phyloP scores from a whole-genome alignment of 1,140 invertebrate species.

The Drosophila tani region DNA sequence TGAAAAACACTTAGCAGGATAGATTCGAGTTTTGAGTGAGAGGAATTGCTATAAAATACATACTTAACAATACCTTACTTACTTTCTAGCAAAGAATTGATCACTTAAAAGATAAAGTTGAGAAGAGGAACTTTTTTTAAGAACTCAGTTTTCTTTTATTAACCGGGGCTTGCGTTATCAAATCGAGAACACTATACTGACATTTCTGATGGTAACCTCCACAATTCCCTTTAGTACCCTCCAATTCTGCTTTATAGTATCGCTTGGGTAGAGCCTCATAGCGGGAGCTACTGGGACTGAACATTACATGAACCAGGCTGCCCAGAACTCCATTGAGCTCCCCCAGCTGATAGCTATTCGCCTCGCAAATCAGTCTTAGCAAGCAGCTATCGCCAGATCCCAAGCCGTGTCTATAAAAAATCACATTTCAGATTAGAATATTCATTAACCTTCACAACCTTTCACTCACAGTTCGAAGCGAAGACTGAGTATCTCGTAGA shows the following conservation, averaged over 20 bases:
- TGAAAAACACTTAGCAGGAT: constrained; percentile 56
- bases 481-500: constrained; percentile 64
- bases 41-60: neutral
- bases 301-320: constrained; percentile 71
- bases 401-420: constrained; percentile 58
- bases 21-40: neutral
- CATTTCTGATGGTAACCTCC: constrained; percentile 71
- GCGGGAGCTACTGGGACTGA: constrained; percentile 86
- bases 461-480: constrained; percentile 66
- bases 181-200: constrained; percentile 58
- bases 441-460: neutral
- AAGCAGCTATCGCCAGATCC: constrained; percentile 62
- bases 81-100: too few species aligned
- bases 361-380: constrained; percentile 78
- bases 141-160: constrained; percentile 19
- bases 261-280: constrained; percentile 86
- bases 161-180: constrained; percentile 60
- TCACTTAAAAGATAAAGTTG: too few species aligned
- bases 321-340: constrained; percentile 75
- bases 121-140: neutral
- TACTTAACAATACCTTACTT: neutral
- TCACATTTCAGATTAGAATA: neutral
- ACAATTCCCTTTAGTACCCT: constrained; percentile 73
- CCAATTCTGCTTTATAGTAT: constrained; percentile 86
- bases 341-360: constrained; percentile 57